Conservation (phyloP, 2,113 vertebrate species). For the Stegostoma tigrinum region DNA sequence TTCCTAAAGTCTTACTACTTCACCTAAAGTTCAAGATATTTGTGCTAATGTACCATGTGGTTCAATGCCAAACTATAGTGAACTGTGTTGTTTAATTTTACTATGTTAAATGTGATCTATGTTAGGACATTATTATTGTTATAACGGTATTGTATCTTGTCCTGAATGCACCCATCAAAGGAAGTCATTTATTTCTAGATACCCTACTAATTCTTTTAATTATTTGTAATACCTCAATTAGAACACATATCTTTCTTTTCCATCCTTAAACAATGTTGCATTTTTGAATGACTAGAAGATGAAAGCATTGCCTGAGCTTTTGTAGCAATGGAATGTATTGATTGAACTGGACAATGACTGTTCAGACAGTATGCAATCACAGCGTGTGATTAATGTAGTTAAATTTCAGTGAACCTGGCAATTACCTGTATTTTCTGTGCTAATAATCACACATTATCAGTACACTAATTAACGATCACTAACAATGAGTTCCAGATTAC, state of each 20-base stretch:
- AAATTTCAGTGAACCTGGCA: background rate
- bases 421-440: background rate
- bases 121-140: background rate
- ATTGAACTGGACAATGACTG: background rate
- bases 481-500: too few relatives aligned
- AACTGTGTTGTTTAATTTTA: background rate
- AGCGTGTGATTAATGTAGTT: background rate
- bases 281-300: background rate
- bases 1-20: background rate
- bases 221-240: background rate
- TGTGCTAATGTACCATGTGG: background rate
- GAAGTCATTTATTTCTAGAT: background rate
- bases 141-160: background rate
- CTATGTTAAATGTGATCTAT: background rate
- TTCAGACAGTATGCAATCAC: background rate
- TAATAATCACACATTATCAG: background rate
- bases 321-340: background rate
- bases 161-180: background rate
- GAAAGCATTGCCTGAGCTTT: background rate
- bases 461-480: background rate
- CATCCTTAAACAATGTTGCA: background rate
- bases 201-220: background rate
- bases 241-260: background rate
- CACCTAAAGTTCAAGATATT: background rate
- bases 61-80: background rate